phyloP scores from a whole-genome alignment of 2,113 vertebrate species.

The Burhinus oedicnemus region DNA sequence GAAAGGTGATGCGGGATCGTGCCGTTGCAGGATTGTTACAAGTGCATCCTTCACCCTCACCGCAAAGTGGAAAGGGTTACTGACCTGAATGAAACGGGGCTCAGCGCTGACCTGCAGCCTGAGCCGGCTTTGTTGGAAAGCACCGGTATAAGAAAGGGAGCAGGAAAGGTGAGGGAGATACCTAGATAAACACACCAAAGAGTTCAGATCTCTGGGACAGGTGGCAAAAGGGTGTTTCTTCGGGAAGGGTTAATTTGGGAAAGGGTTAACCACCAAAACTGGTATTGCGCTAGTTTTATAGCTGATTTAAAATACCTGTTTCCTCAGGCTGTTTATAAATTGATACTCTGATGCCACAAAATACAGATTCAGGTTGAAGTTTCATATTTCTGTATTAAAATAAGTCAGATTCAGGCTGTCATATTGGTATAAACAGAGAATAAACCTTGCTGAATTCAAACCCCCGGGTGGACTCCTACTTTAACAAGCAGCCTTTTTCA shows the following conservation, averaged over 20 bases:
- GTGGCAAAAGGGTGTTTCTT: background rate
- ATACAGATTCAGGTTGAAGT: background rate
- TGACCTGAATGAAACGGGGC: background rate
- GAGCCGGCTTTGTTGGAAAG: background rate
- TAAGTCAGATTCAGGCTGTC: background rate
- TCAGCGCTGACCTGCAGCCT: background rate
- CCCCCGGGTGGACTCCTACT: background rate
- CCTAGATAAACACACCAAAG: background rate
- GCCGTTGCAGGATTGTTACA: background rate
- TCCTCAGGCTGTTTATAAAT: background rate
- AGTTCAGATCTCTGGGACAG: background rate
- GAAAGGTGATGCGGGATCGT: background rate
- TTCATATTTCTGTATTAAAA: background rate
- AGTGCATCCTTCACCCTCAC: background rate
- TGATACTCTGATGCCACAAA: background rate
- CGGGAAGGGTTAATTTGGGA: background rate
- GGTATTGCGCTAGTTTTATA: background rate
- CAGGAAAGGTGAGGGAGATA: background rate
- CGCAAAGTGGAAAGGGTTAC: background rate
- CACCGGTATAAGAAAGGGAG: background rate
- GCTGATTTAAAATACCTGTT: background rate
- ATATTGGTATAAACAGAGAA: background rate
- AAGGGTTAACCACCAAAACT: background rate
- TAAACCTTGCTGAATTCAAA: constrained; percentile 22
- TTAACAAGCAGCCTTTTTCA: background rate